Percentiles rank a stretch among this genome's conserved stretches.
These are phyloP conservation scores for Nematostella vectensis DNA, from an alignment of 92 coral and sea anemone genomes.

Conservation along the genomic window DNA sequence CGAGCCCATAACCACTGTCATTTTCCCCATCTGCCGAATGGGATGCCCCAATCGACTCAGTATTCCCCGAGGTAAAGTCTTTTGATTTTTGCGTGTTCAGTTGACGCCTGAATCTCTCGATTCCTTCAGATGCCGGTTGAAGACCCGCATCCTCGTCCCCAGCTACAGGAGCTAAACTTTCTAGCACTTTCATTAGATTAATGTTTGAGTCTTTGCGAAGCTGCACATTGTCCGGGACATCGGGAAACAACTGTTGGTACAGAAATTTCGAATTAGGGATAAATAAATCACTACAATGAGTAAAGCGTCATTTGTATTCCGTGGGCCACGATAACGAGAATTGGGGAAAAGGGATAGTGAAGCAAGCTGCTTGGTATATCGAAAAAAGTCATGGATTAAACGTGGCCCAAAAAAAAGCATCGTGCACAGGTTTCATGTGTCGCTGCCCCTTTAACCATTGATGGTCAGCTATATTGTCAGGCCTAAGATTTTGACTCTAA, in stretches of 20 bases:
- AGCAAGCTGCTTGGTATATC: background rate
- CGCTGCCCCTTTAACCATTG: no score
- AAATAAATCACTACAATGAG: no score
- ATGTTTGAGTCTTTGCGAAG: slow-evolving; percentile 85
- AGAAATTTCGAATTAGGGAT: no score
- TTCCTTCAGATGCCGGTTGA: slow-evolving; percentile 44
- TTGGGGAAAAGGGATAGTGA: background rate
- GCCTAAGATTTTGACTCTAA: no score
- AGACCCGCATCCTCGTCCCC: slow-evolving; percentile 66
- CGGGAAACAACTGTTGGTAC: slow-evolving; percentile 49
- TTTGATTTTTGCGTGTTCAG: slow-evolving; percentile 1
- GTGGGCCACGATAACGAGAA: background rate
- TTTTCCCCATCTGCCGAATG: slow-evolving; percentile 40
- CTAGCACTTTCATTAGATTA: slow-evolving; percentile 83
- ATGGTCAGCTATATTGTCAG: no score
- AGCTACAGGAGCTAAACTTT: slow-evolving; percentile 85
- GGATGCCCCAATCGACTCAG: background rate
- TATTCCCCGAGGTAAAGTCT: background rate
- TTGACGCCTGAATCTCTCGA: slow-evolving; percentile 73
- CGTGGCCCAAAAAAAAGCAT: no score
- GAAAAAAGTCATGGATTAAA: no score
- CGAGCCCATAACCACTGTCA: slow-evolving; percentile 47
- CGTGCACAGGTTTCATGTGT: no score
- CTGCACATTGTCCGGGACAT: slow-evolving; percentile 81
- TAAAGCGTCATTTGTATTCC: background rate